Conservation (phyloP, 2,888 invertebrate species). For the Hydriomena furcata region DNA sequence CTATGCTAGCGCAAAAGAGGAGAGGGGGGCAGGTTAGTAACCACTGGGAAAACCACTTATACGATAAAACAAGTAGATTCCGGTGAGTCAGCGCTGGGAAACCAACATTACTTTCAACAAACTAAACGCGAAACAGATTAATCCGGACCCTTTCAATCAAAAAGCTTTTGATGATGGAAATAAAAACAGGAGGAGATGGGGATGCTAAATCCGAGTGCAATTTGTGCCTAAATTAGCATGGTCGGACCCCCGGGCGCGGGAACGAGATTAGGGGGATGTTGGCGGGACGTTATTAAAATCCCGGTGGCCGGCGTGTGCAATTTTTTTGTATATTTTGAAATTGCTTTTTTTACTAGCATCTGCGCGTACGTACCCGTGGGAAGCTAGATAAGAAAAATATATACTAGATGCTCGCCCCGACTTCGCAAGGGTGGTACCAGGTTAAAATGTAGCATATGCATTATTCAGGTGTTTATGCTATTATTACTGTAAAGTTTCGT, state of each 20-base stretch:
- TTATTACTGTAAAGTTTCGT: too few relatives aligned
- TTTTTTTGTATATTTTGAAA: not conserved
- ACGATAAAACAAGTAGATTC: too few relatives aligned
- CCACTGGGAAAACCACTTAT: too few relatives aligned
- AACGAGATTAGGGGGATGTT: constrained; percentile 4
- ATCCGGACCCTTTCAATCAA: constrained; percentile 19
- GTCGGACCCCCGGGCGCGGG: constrained; percentile 10
- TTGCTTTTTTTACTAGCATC: not conserved
- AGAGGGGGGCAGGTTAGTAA: too few relatives aligned
- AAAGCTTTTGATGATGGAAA: constrained; percentile 18
- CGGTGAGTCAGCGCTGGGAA: too few relatives aligned
- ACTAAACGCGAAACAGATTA: constrained; percentile 7
- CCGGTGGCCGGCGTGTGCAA: not conserved
- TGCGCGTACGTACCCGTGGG: too few relatives aligned
- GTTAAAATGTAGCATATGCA: too few relatives aligned
- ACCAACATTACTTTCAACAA: not conserved
- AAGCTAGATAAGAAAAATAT: too few relatives aligned
- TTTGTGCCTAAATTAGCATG: constrained; percentile 20
- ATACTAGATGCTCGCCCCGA: too few relatives aligned
- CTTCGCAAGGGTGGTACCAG: too few relatives aligned
- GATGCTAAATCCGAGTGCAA: constrained; percentile 23
- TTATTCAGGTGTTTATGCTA: too few relatives aligned
- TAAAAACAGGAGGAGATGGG: constrained; percentile 17
- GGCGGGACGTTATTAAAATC: constrained; percentile 3
- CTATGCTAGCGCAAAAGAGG: too few relatives aligned